Base-by-base conservation (phyloP, 2,797 vertebrate species). In the Hypotaenidia philippensis region DNA sequence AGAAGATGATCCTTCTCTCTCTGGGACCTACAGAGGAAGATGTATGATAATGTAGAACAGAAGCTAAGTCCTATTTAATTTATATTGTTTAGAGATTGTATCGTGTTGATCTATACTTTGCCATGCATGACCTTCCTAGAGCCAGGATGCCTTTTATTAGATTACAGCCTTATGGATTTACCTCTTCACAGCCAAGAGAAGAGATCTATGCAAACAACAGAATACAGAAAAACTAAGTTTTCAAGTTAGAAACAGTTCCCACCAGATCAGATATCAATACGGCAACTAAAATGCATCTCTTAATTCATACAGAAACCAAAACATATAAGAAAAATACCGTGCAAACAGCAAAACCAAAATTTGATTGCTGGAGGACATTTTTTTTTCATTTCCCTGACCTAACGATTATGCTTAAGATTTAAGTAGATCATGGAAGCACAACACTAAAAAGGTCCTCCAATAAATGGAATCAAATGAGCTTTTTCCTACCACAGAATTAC, bases 391-490 rank as follows among this genome's bases (percentile, higher is more conserved):
- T 80, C 32, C 20, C 31, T 11, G 57, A 94, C 95, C 74, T 90
- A 96, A 95, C 83, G 89, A 57, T 84, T 97, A 93, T 93, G 57
- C 92, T 96, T 91, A 92, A 97, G 95, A 97, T 72, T 89, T 94
- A 97, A 94, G 84, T 94, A 89, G 95, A 97, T 96, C 72, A 93
- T 94, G 87, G 96, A 97, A 97, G 89, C 85, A 83, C 88, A 96
- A 97, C 93, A 94, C 93, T 91, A 97, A 97, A 98, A 97, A 95
- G 82, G 83, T 94, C 93, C 96, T 97, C 97, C 96, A 96, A 93
- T 96, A 98, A 97, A 97, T 95, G 93, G 97, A 97, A 98, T 97
- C 93, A 97, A 98, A 97, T 96, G 96, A 97, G 91, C 86, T 95
- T 96, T 96, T 97, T 96, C 96, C 80, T 97, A 94, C 85, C 71